Evolutionary conservation across 1,140 invertebrate genomes (phyloP), one percentile per base, ranked within the genome.

Genomic region (Sitophilus oryzae): DNA sequence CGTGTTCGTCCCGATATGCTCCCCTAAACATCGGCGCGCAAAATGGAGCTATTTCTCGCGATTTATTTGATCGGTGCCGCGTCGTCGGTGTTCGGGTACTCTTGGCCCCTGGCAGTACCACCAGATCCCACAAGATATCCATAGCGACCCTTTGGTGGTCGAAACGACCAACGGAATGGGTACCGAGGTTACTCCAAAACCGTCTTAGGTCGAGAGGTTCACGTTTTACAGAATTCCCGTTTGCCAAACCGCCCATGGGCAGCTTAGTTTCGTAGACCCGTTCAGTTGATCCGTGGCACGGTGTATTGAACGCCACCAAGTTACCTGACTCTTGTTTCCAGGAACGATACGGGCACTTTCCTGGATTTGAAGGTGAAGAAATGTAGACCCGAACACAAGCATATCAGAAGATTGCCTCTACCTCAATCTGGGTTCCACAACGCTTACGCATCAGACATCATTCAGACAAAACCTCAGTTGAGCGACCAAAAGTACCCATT

Each of bases 341-440:
- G 71, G 89, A 91, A 69, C 78, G 84, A 49, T 91, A 90, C 69
- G 88, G 90, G 67, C 91, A 89, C 66, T 93, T 92, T 61, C 87
- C 87, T 0, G 89, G 88, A 1, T 92, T 93, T 71, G 82, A 85
- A 51, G 89, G 90, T n/a, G 89, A 92, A 63, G 88, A 91, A 66
- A 95, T 94, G 88, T 96, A 92, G 93, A 94, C 73, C 89, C 91
- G 0, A 93, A 93, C 62, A 93, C 91, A 0, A 88, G 89, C 67
- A 83, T 93, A 52, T 91, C 88, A 9, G 93, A 96, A 76, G 93
- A 96, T 70, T 96, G 93, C 69, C 75, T 96, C 0, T 96, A 95
- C 70, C 75, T 96, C 60, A 96, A 79, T 96, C 38, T 95, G 90
- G 89, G 89, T 91, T 16, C 91, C 91, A 1, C 85, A 88, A 60